Conservation (phyloP, 2,113 vertebrate genomes). For the Psittacara wagleri region DNA sequence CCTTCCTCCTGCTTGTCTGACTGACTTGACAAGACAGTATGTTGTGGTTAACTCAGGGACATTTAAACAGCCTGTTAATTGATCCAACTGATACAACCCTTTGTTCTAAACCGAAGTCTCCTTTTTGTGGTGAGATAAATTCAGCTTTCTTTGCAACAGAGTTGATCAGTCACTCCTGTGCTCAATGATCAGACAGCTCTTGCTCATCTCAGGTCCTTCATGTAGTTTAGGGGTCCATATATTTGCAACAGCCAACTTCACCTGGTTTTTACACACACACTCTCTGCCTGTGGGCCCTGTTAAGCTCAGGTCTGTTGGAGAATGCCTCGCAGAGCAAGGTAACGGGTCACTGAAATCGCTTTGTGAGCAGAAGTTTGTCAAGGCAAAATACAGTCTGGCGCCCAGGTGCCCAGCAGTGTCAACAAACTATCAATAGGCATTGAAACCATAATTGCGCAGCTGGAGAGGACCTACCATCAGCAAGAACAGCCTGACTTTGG, state of each 20-base stretch:
- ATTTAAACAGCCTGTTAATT: background rate
- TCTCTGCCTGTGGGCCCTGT: background rate
- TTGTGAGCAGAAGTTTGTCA: too few relatives aligned
- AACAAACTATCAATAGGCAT: too few relatives aligned
- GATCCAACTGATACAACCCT: background rate
- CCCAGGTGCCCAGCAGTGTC: too few relatives aligned
- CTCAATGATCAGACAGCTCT: background rate
- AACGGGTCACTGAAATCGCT: too few relatives aligned
- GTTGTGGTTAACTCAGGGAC: background rate
- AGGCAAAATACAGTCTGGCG: too few relatives aligned
- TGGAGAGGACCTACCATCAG: too few relatives aligned
- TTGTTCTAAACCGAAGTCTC: background rate
- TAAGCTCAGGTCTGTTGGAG: background rate
- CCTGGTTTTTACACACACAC: background rate
- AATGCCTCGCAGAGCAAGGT: too few relatives aligned
- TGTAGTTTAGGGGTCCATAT: background rate
- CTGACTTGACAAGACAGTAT: background rate
- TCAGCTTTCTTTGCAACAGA: background rate
- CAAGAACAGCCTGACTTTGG: too few relatives aligned
- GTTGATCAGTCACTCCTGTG: background rate
- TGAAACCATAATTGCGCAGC: too few relatives aligned
- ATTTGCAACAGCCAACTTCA: background rate
- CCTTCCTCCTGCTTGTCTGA: background rate
- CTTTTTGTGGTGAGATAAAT: background rate
- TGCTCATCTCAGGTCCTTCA: background rate